Base-by-base conservation (phyloP, 2,888 invertebrate genomes). In the Tipula unca region DNA sequence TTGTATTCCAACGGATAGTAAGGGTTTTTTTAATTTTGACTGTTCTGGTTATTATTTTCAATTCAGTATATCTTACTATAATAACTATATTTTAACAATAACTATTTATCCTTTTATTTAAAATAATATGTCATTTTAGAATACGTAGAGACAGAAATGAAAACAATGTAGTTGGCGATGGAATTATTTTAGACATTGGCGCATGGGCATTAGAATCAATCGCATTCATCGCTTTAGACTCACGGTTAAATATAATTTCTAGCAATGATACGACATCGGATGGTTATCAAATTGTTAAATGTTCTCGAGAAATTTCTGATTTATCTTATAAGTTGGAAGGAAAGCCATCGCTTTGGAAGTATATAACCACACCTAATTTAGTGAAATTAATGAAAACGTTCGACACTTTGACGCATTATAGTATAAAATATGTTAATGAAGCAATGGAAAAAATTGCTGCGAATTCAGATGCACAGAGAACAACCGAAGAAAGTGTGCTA, bases 191-290 rank as follows among this genome's bases (percentile, higher is more conserved):
- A 25, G 91, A 92, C 87, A 88, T 93, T 0, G 91, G 92, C 85
- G 91, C 92, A 87, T 93, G 94, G 93, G 91, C 93, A 4, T 88
- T 94, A 17, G 94, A 94, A 89, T 93, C 91, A 0, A 89, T 92
- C 0, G 90, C 90, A 0, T 88, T 90, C 1, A 89, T 92, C 1
- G 91, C 91, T 0, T 86, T 92, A 29, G 91, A 92, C 86, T 90
- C 88, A 39, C 88, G 89, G 85, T 87, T 90, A 14, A 89, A 89
- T 13, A 86, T 89, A 0, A 87, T 90, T 0, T 88, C 87, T 3
- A 86, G 86, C 0, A 85, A 86, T 0, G 86, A 87, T 0, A 85
- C 85, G 17, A 87, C 88, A 86, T 86, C 87, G 0, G 87, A 88
- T 5, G 88, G n/a, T n/a, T 36, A 84, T 36, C 17, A 84, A 84